Percentiles rank a stretch among this genome's conserved stretches.
phyloP scores from a whole-genome alignment of 2,888 invertebrate species.

The Ptychoptera contaminata region DNA sequence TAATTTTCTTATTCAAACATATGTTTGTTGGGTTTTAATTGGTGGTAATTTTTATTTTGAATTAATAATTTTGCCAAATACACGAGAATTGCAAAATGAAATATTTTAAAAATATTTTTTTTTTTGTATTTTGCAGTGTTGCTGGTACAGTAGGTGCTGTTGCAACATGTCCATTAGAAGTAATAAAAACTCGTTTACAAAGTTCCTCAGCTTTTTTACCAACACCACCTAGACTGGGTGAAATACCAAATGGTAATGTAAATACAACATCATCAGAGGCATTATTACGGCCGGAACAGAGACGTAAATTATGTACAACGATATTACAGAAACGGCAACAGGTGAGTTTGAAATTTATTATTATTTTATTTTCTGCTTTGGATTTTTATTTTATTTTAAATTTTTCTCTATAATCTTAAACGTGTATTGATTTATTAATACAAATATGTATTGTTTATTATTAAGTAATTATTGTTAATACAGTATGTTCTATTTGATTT shows the following conservation, averaged over 20 bases:
- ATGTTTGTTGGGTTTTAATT: background rate
- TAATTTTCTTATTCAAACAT: background rate
- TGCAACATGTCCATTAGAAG: constrained; percentile 93
- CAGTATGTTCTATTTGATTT: too few relatives aligned
- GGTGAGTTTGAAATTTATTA: constrained; percentile 30
- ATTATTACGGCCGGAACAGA: constrained; percentile 41
- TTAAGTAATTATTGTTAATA: too few relatives aligned
- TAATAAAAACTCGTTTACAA: constrained; percentile 92
- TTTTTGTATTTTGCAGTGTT: constrained; percentile 43
- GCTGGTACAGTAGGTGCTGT: constrained; percentile 96
- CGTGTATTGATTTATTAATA: background rate
- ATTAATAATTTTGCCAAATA: too few relatives aligned
- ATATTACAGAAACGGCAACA: constrained; percentile 51
- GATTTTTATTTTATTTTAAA: too few relatives aligned
- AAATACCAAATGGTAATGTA: constrained; percentile 22
- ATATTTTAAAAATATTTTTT: background rate
- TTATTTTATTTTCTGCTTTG: background rate
- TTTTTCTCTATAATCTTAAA: background rate
- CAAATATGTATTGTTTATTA: too few relatives aligned
- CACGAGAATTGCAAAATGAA: background rate
- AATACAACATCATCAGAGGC: constrained; percentile 33
- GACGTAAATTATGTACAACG: constrained; percentile 61
- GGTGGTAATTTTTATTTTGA: background rate
- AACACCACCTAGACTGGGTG: constrained; percentile 28
- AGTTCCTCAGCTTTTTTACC: constrained; percentile 61